Evolutionary conservation across 2,113 vertebrate species (phyloP), one percentile per base, ranked within the genome.

Genomic region (Chitala chitala): DNA sequence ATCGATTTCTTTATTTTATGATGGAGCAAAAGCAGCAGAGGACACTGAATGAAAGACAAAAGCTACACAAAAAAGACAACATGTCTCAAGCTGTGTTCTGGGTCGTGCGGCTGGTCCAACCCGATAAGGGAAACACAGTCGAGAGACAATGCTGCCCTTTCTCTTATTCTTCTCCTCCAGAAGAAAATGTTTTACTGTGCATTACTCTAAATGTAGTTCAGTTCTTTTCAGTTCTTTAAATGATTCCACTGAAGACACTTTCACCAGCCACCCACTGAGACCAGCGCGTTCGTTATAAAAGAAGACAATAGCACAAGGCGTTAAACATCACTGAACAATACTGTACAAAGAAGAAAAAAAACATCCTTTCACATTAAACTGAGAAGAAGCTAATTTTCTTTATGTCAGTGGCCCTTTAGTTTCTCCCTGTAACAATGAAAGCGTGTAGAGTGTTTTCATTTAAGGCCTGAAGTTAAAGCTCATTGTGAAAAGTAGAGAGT

Each of bases 1-100:
- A 86, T 87, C 82, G 77, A 87, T 85, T 84, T 79, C 81, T 76
- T 84, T 81, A 75, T 76, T 82, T 82, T 68, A 72, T 75, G 81
- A 84, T 64, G 53, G 76, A 31, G 51, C 77, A 63, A 72, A 33
- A 56, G 70, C 77, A 69, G 74, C 75, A 79, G 71, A 61, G 40
- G 20, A 68, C 26, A 71, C 31, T n/a, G 72, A 74, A 80, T 78
- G 70, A 76, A 79, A 79, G 78, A 82, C 81, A 78, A 80, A 77
- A 81, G 75, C 76, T 79, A 65, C 78, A 78, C n/a, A 80, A 84
- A 77, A 50, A 22, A 75, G 71, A 77, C 69, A 56, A 31, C 46
- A 36, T 22, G 59, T 46, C 66, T 78, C 61, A 73, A 50, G 54
- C 48, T 26, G 5, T 50, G 65, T 78, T 79, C 75, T 80, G 64